Base-by-base conservation (phyloP, 2,888 invertebrate species). In the Nipponacmea schrenckii region DNA sequence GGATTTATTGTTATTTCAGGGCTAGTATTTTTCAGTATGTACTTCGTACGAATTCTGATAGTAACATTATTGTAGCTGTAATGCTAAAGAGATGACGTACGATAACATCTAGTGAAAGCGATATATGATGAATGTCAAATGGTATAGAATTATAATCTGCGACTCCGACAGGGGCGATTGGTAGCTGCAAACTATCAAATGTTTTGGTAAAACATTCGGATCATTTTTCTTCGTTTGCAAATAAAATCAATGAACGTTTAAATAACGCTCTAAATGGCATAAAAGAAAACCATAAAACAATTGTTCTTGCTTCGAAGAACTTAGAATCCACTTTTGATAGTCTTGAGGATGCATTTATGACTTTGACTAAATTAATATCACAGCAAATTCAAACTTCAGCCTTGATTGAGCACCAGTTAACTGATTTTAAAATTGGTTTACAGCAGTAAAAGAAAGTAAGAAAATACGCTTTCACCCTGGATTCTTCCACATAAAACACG, bases 381-480 rank as follows among this genome's bases (percentile, higher is more conserved):
- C 20, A 56, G 10, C 56, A 56, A 56, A 56, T 56, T 20, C 10
- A 56, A 24, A n/a, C n/a, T 12, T n/a, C 20, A 20, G 24, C 20
- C 10, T 56, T 56, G 56, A 56, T 56, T 4, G 56, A 50, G 2
- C 50, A n/a, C 8, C 17, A 10, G 50, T 14, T 65, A 26, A 15
- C 24, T 24, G 45, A 70, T 14, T 44, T 62, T 46, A 24, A 70
- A 31, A 62, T 10, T 24, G 31, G 62, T 8, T 24, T 70, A 8
- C 39, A 62, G 45, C 24, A 39, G 20, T 46, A 67, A 44, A 62
- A n/a, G n/a, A n/a, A n/a, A n/a, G n/a, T n/a, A 62, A 20, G 27
- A 64, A 56, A 66, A 66, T 8, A 66, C 46, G 27, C 12, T 70
- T 12, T 56, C 66, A 44, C 70, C 70, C 15, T 31, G 24, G 12